Evolutionary conservation across 2,113 vertebrate genomes (phyloP), one percentile per base, ranked within the genome.

Genomic region (Turnix velox): DNA sequence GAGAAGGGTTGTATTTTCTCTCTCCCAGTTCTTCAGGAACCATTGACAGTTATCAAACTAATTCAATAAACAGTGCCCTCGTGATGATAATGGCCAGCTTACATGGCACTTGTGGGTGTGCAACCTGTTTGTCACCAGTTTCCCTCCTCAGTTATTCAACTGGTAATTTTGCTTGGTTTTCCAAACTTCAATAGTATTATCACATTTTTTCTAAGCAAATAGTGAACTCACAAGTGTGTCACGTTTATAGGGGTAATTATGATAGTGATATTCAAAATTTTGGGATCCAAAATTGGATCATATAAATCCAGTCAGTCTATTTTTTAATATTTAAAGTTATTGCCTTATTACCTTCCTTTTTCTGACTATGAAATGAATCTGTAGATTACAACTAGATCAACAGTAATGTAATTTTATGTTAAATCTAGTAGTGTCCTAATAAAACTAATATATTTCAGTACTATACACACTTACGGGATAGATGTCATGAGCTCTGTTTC

Each of bases 211-310:
- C 52, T 67, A 81, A 84, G 42, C 18, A 63, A 57, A 75, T 17
- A 54, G 17, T 1, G 0, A 87, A 13, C 18, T 75, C 30, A 13
- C 71, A 71, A 40, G 6, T 0, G 0, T 12, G 71, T 67, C 28
- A 24, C 0, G 54, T 52, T 78, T 48, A 7, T 65, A 39, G 68
- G 12, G 62, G 55, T 37, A 59, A 68, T 48, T 73, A 40, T 35
- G 19, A 73, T 33, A 67, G 6, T 48, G 27, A 46, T 52, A n/a
- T 39, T 90, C 37, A 76, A 46, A 80, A 62, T 20, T 76, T 73
- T 85, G 62, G 23, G 79, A 83, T 68, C 9, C n/a, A 79, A 65
- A 52, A 51, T 62, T 46, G 42, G 30, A 55, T 84, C 13, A 27
- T 33, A 31, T 33, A 72, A 81, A 62, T 66, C 9, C n/a, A 52